These are phyloP conservation scores for Odontocolon sp. DNA, from an alignment of 2,888 invertebrate genomes.

Conservation along the genomic window DNA sequence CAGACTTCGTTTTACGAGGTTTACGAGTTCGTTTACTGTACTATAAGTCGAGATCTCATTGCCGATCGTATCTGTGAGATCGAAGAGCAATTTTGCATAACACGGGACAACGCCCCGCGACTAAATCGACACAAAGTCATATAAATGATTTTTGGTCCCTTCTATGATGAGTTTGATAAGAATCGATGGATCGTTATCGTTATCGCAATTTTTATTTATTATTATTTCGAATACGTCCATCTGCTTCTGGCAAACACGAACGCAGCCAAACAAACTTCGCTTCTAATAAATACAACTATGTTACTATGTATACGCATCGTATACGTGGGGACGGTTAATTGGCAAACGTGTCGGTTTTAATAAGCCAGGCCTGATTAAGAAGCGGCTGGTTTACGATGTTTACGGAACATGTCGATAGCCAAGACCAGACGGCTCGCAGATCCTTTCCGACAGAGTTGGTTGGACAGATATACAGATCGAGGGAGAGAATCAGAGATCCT, in stretches of 20 bases:
- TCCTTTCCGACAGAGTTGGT: no score
- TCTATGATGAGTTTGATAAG: constrained; percentile 46
- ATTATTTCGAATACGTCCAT: constrained; percentile 44
- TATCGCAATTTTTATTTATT: no score
- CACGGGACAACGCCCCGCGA: constrained; percentile 28
- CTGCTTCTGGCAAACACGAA: constrained; percentile 45
- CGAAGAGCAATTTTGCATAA: constrained; percentile 8
- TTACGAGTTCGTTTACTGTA: no score
- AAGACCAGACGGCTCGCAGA: constrained; percentile 9
- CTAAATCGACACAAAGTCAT: constrained; percentile 3
- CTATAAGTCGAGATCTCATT: background rate
- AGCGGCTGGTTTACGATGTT: constrained; percentile 77
- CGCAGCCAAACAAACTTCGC: constrained; percentile 3
- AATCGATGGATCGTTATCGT: constrained; percentile 49
- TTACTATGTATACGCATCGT: constrained; percentile 29
- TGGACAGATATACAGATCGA: no score
- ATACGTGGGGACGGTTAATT: constrained; percentile 55
- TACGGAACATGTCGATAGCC: constrained; percentile 74
- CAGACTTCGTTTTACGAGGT: constrained; percentile 38
- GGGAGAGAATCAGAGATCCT: no score
- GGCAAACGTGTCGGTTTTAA: constrained; percentile 55
- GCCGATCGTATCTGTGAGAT: constrained; percentile 12
- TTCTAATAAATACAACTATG: constrained; percentile 22
- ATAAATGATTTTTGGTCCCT: background rate
- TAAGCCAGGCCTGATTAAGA: constrained; percentile 75